Conservation (phyloP, 2,888 invertebrate species). For the Griposia aprilina region DNA sequence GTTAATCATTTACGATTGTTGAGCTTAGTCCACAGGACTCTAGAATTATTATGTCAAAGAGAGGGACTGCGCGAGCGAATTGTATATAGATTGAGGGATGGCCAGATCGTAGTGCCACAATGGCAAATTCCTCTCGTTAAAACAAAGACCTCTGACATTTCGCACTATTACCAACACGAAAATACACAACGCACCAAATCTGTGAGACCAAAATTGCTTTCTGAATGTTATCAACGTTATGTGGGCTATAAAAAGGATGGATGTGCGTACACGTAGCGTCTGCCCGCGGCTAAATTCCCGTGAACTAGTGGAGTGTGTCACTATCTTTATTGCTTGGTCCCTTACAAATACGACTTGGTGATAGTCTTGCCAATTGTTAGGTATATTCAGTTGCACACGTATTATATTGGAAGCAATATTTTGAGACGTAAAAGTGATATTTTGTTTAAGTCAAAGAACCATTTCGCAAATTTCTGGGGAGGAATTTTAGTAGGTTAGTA, state of each 20-base stretch:
- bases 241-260: conserved; percentile 51
- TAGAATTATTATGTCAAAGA: too few relatives aligned
- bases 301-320: conserved; percentile 33
- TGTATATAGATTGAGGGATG: too few relatives aligned
- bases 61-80: too few relatives aligned
- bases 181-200: conserved; percentile 1
- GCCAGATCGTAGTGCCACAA: neutral
- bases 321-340: conserved; percentile 52
- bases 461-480: neutral
- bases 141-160: neutral
- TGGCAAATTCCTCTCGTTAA: neutral
- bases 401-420: neutral
- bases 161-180: neutral
- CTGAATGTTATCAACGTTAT: conserved; percentile 48
- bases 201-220: conserved; percentile 42
- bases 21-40: too few relatives aligned
- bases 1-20: too few relatives aligned
- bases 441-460: neutral
- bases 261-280: conserved; percentile 43
- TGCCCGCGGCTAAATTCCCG: conserved; percentile 38
- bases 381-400: conserved; percentile 14
- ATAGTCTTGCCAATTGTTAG: conserved; percentile 13
- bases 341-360: conserved; percentile 30
- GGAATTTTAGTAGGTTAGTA: neutral
- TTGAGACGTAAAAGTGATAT: neutral